Evolutionary conservation across 2,113 vertebrate genomes (phyloP).

Genomic region (Podarcis raffonei): DNA sequence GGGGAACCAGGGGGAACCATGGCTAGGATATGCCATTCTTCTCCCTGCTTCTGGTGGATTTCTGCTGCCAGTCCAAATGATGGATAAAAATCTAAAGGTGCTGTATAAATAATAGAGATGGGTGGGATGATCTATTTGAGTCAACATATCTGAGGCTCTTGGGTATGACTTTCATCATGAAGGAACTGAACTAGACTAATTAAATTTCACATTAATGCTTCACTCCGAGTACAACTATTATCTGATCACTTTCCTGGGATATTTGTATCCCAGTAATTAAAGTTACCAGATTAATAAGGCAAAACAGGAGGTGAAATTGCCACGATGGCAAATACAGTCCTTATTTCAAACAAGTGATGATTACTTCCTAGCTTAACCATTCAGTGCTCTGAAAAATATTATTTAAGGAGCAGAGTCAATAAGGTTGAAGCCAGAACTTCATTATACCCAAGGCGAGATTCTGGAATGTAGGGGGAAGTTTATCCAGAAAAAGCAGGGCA

Average conservation of each 20-base stretch:
- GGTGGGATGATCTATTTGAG: not conserved
- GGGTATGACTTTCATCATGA: not conserved
- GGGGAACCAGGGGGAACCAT: too few relatives aligned
- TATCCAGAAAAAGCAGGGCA: not conserved
- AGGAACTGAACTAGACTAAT: not conserved
- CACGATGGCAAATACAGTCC: not conserved
- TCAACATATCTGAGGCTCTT: not conserved
- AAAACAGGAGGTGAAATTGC: not conserved
- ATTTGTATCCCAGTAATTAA: not conserved
- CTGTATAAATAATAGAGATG: not conserved
- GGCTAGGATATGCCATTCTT: not conserved
- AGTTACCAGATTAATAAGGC: not conserved
- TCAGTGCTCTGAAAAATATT: not conserved
- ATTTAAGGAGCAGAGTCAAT: not conserved
- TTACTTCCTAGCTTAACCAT: not conserved
- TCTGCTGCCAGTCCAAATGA: not conserved
- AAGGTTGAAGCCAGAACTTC: not conserved
- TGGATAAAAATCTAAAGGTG: not conserved
- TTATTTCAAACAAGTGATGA: not conserved
- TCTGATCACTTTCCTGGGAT: not conserved
- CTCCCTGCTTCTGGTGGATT: not conserved
- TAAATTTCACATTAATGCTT: not conserved
- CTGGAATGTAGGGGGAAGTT: not conserved
- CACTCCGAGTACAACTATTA: not conserved
- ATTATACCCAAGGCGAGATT: not conserved